Percentiles rank a stretch among this genome's conserved stretches.
These are phyloP conservation scores for Falco rusticolus DNA, from an alignment of 2,797 vertebrate species.

Conservation along the genomic window DNA sequence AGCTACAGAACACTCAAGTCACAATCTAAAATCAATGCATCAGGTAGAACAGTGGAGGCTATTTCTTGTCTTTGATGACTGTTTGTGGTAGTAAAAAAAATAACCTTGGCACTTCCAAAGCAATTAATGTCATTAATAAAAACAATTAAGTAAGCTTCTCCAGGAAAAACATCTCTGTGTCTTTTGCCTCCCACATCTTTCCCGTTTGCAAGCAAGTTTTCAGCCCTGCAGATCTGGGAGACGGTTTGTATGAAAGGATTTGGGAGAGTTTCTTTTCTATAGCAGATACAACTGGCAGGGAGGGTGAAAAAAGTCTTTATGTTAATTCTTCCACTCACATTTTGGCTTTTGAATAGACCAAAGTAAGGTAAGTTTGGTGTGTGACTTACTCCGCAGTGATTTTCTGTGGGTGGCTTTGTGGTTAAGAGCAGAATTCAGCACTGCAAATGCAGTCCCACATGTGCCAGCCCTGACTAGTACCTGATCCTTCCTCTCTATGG, in stretches of 20 bases:
- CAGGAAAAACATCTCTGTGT: neutral
- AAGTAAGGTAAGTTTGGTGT: neutral
- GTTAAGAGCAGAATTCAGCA: neutral
- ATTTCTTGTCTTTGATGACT: neutral
- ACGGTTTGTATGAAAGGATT: neutral
- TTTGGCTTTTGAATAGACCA: neutral
- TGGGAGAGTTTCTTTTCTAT: neutral
- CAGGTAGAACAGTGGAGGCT: neutral
- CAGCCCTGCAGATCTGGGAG: neutral
- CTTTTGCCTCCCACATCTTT: neutral
- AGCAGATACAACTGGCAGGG: neutral
- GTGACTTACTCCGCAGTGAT: neutral
- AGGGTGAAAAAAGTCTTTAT: neutral
- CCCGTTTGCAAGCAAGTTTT: neutral
- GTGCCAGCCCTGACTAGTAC: neutral
- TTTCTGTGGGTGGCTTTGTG: neutral
- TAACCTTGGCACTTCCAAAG: neutral
- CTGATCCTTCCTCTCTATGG: neutral
- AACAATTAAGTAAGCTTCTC: neutral
- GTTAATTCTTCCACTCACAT: neutral
- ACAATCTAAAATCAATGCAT: neutral
- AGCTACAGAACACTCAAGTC: neutral
- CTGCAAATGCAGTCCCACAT: neutral
- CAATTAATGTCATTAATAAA: neutral
- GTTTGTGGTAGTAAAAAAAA: neutral